Conservation (phyloP, 1,140 invertebrate species). For the Thaumatotibia leucotreta region DNA sequence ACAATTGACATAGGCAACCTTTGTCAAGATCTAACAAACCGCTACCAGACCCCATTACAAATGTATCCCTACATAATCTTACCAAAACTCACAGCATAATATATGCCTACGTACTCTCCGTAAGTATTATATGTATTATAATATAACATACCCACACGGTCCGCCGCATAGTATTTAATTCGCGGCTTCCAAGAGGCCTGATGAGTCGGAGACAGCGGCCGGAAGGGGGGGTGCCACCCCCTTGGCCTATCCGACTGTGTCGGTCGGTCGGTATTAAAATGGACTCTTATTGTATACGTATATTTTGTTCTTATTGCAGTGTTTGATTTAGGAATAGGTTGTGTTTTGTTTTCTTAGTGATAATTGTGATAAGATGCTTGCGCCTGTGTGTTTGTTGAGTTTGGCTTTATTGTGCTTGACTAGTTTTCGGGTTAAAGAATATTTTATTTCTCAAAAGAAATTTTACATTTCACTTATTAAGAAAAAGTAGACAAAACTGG, state of each 20-base stretch:
- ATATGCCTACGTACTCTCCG: not conserved
- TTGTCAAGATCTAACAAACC: too few species aligned
- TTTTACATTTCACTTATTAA: too few species aligned
- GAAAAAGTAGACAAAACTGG: too few species aligned
- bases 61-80: not conserved
- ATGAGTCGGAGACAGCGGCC: slow-evolving; percentile 69
- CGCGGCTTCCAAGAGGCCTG: slow-evolving; percentile 66
- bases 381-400: not conserved
- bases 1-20: too few species aligned
- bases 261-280: slow-evolving; percentile 50
- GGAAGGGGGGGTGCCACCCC: too few species aligned
- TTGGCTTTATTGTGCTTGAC: too few species aligned
- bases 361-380: not conserved
- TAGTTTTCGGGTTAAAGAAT: too few species aligned
- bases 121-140: slow-evolving; percentile 16
- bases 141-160: slow-evolving; percentile 23
- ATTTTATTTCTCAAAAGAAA: too few species aligned
- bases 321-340: not conserved
- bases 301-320: not conserved
- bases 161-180: slow-evolving; percentile 62
- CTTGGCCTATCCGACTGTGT: slow-evolving; percentile 57
- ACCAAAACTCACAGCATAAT: not conserved
- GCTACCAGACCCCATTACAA: not conserved
- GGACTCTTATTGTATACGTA: slow-evolving; percentile 17
- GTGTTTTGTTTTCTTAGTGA: not conserved